These are phyloP conservation scores for Tonatia bakeri DNA, from an alignment of 2,113 vertebrate species.

Conservation along the genomic window DNA sequence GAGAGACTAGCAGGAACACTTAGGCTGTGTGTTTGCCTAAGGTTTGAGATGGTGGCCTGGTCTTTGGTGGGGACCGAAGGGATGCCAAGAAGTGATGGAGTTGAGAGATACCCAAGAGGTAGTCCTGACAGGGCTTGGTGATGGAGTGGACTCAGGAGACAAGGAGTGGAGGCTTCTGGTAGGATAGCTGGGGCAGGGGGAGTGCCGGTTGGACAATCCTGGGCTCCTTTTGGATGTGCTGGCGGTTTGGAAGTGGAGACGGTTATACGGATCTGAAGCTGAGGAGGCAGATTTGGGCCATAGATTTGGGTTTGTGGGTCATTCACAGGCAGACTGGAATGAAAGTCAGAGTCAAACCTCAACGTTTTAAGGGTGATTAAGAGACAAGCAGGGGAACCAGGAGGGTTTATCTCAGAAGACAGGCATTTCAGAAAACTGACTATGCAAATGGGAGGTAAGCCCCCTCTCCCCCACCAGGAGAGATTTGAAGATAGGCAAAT, in stretches of 20 bases:
- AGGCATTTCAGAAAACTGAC: not conserved
- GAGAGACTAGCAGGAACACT: not conserved
- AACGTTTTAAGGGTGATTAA: not conserved
- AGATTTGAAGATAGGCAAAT: not conserved
- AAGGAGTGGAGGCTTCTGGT: not conserved
- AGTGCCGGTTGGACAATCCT: not conserved
- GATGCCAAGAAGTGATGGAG: not conserved
- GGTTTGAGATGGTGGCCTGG: not conserved
- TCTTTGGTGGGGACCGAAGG: not conserved
- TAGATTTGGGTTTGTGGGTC: not conserved
- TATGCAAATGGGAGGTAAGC: not conserved
- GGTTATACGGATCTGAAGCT: not conserved
- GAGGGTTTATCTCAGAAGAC: not conserved
- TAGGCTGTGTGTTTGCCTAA: not conserved
- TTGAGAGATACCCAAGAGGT: not conserved
- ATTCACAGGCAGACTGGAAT: not conserved
- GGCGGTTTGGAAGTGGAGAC: not conserved
- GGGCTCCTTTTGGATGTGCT: not conserved
- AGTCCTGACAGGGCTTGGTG: not conserved
- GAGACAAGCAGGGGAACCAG: not conserved
- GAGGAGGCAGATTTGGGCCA: not conserved
- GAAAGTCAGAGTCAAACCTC: not conserved
- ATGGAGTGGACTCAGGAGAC: not conserved
- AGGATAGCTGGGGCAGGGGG: not conserved
- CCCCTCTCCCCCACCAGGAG: not conserved